Base-by-base conservation (phyloP, 2,797 vertebrate species). In the Melanotaenia trifasciata region DNA sequence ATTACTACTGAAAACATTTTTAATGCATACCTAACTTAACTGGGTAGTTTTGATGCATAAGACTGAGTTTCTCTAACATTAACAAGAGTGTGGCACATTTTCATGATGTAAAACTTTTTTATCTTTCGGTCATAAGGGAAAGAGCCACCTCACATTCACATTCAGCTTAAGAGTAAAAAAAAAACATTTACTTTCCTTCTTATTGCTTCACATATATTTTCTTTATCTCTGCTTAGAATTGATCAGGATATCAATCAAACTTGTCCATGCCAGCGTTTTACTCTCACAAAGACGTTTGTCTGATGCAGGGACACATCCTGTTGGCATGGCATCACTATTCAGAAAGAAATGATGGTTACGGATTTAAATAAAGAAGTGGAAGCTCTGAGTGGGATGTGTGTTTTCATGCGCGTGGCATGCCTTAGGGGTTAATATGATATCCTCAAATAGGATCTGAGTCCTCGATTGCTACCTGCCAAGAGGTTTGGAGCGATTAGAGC, bases 391-490 rank as follows among this genome's bases (percentile, higher is more conserved):
- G 24, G n/a, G 66, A 16, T 74, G 26, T 69, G 67, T 65, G 35
- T 70, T 57, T 64, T 68, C 43, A 72, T 71, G 65, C 51, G 53
- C 3, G 3, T 1, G 36, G 38, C 12, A 67, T 57, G 64, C 53
- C 56, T 73, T 47, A 45, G 30, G 65, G 72, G 78, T 72, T 83
- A 70, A 86, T 71, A 38, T 54, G 50, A 79, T 70, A 71, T 67
- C 62, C 70, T 30, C 11, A 75, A 87, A 82, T 62, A 67, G 73
- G 72, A 83, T 78, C 61, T 83, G 73, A 85, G 70, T 83, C 83
- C 74, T 75, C 50, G 78, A 90, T 87, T 83, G 84, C 74, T 86
- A 79, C 81, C 84, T 89, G 80, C 71, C 80, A 80, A 56, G 64
- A 38, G 59, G 78, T 63, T 59, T 64, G 67, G 47, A 71, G 64